Percentiles rank a stretch among this genome's conserved stretches.
These are phyloP conservation scores for Ceyx melanurus DNA, from an alignment of 2,113 vertebrate genomes.

Conservation along the genomic window DNA sequence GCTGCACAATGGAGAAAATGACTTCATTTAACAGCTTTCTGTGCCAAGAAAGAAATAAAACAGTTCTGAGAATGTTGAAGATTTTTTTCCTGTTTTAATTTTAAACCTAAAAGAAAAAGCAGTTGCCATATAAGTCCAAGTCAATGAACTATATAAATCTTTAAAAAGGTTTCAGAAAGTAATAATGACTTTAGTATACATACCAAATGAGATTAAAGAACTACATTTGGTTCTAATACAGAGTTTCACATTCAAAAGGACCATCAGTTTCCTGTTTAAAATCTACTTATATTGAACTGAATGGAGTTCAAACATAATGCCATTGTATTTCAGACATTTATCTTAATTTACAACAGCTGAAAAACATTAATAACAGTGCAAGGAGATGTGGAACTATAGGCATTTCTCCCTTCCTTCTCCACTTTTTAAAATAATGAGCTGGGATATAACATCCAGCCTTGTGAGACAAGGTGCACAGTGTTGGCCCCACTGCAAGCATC, in stretches of 20 bases:
- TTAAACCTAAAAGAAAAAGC: conserved; percentile 60
- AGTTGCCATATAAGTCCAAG: conserved; percentile 48
- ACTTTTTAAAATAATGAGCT: background rate
- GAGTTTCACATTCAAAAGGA: conserved; percentile 67
- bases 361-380: conserved; percentile 52
- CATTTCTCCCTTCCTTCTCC: background rate
- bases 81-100: conserved; percentile 51
- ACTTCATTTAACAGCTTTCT: conserved; percentile 61
- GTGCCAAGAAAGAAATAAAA: conserved; percentile 61
- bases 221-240: conserved; percentile 66
- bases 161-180: conserved; percentile 67
- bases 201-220: conserved; percentile 67
- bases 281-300: conserved; percentile 48
- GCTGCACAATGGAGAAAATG: conserved; percentile 58
- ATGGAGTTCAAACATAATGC: conserved; percentile 65
- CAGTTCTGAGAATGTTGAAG: conserved; percentile 13
- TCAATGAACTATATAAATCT: conserved; percentile 63
- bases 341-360: conserved; percentile 62
- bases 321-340: conserved; percentile 66
- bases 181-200: conserved; percentile 70
- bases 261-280: conserved; percentile 58
- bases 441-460: background rate
- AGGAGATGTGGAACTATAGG: conserved; percentile 8
- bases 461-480: background rate
- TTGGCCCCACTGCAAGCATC: background rate